Percentiles rank a stretch among this genome's conserved stretches.
These are phyloP conservation scores for Amblyraja radiata DNA, from an alignment of 2,797 vertebrate genomes.

Conservation along the genomic window DNA sequence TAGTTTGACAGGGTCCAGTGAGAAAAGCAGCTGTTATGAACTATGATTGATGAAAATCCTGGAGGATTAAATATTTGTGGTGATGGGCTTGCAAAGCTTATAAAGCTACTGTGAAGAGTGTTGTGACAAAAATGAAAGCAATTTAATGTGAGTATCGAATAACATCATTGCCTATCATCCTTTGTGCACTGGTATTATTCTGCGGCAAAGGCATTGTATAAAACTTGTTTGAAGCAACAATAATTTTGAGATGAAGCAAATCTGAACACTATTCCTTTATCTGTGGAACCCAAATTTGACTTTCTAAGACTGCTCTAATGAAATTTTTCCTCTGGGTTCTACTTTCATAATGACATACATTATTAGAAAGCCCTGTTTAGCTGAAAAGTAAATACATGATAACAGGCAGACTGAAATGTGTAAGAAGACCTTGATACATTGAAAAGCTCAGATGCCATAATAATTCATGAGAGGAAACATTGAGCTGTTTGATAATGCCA, in stretches of 20 bases:
- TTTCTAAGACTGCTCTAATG: not conserved
- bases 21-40: slow-evolving; percentile 16
- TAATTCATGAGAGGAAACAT: not conserved
- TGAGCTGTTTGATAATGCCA: not conserved
- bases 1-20: slow-evolving; percentile 11
- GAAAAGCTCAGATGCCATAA: not conserved
- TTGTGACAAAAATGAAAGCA: slow-evolving; percentile 32
- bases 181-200: not conserved
- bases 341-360: not conserved
- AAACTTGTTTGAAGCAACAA: slow-evolving; percentile 4
- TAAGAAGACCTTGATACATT: not conserved
- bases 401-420: not conserved
- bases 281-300: not conserved
- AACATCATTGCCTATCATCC: not conserved
- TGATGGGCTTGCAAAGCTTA: not conserved
- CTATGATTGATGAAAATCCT: slow-evolving; percentile 22
- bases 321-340: not conserved
- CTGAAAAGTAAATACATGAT: not conserved
- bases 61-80: slow-evolving; percentile 21
- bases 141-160: not conserved
- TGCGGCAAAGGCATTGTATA: not conserved
- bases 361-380: not conserved
- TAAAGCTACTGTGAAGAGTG: not conserved
- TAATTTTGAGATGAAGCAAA: not conserved
- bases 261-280: not conserved